phyloP scores from a whole-genome alignment of 2,888 invertebrate species.

The Beris chalybata region DNA sequence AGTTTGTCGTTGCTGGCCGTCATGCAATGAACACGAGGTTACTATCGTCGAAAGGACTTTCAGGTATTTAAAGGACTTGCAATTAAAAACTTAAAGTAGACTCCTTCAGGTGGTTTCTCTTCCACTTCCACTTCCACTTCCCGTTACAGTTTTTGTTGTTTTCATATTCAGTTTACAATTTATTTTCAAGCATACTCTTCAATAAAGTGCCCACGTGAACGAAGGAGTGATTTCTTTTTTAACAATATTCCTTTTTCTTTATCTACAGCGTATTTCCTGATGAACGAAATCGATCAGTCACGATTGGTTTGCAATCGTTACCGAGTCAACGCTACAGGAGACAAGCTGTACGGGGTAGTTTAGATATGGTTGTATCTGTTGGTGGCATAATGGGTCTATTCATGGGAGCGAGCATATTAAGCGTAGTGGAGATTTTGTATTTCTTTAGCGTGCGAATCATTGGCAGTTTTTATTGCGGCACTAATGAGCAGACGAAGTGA shows the following conservation, averaged over 20 bases:
- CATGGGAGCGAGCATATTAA: constrained; percentile 64
- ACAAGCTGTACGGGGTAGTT: constrained; percentile 55
- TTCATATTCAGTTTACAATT: no score
- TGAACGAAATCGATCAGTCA: constrained; percentile 15
- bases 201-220: constrained; percentile 2
- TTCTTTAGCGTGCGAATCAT: constrained; percentile 55
- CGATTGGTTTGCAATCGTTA: constrained; percentile 45
- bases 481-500: constrained; percentile 19
- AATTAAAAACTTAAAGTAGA: constrained; percentile 14
- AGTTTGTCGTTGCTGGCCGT: constrained; percentile 67
- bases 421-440: constrained; percentile 62
- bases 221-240: background rate
- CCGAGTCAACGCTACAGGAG: constrained; percentile 57
- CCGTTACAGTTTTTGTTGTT: no score
- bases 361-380: constrained; percentile 60
- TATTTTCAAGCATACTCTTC: no score
- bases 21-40: constrained; percentile 70
- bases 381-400: constrained; percentile 64
- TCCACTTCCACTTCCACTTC: background rate
- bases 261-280: background rate
- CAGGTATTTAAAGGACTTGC: constrained; percentile 24
- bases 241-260: background rate
- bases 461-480: constrained; percentile 13
- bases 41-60: constrained; percentile 49
- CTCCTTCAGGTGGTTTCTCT: background rate